Conservation (phyloP, 35 echinoderm and acorn worm species). For the Lytechinus pictus region DNA sequence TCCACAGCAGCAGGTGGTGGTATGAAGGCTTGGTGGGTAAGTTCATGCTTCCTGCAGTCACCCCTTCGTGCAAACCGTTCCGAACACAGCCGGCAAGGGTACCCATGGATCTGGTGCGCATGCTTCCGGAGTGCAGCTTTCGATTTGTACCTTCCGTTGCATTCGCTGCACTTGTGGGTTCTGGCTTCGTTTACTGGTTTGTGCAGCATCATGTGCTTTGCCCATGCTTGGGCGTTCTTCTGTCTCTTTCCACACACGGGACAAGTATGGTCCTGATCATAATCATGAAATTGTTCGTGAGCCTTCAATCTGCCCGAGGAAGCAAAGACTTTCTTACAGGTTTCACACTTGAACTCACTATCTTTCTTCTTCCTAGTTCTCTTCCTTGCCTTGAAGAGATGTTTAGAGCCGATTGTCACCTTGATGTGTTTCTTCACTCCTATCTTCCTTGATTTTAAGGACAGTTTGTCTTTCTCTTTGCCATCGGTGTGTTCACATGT, state of each 20-base stretch:
- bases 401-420: not conserved
- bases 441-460: not conserved
- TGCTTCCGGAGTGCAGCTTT: not conserved
- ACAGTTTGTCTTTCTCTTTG: not conserved
- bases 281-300: not conserved
- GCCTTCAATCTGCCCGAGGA: not conserved
- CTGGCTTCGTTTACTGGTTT: not conserved
- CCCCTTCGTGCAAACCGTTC: not conserved
- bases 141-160: conserved; percentile 12
- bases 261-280: not conserved
- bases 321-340: not conserved
- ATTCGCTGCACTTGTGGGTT: not conserved
- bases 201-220: not conserved
- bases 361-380: not conserved
- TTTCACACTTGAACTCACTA: not conserved
- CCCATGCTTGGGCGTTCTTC: not conserved
- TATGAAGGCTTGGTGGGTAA: not conserved
- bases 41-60: not conserved
- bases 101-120: not conserved
- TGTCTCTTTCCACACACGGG: not conserved
- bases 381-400: not conserved
- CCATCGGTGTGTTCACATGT: not conserved
- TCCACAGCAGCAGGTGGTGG: not conserved
- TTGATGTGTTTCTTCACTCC: not conserved
- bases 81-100: not conserved